Evolutionary conservation across 2,888 invertebrate species (phyloP).

Genomic region (Enoplolaimus lenunculus): DNA sequence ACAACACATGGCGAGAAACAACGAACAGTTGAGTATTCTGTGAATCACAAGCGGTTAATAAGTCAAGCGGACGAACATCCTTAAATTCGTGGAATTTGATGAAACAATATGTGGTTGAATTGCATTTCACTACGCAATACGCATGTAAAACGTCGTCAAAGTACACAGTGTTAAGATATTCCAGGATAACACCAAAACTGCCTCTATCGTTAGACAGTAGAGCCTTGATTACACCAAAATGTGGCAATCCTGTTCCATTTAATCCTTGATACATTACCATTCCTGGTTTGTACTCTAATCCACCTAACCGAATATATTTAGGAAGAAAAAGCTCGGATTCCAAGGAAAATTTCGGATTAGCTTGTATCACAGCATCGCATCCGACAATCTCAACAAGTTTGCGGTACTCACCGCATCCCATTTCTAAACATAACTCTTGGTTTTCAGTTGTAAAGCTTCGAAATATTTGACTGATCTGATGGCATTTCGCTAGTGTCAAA

Average conservation of each 20-base stretch:
- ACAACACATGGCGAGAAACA: too few species aligned
- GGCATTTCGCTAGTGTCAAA: not conserved
- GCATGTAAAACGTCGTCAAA: not conserved
- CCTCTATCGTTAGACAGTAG: too few species aligned
- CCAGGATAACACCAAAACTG: too few species aligned
- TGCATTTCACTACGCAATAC: not conserved
- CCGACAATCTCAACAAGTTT: not conserved
- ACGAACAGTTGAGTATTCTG: too few species aligned
- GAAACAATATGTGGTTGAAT: too few species aligned
- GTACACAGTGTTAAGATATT: not conserved
- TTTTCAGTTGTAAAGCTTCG: not conserved
- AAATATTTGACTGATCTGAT: not conserved
- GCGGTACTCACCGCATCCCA: not conserved
- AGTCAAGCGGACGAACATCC: too few species aligned
- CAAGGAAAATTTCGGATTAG: too few species aligned
- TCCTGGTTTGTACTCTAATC: not conserved
- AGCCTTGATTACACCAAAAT: not conserved
- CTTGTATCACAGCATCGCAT: not conserved
- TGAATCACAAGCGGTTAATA: too few species aligned
- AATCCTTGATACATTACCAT: not conserved
- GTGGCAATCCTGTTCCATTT: too few species aligned
- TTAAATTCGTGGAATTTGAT: too few species aligned
- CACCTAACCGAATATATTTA: too few species aligned
- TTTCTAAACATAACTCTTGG: not conserved
- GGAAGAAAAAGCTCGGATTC: too few species aligned